Base-by-base conservation (phyloP, 2,113 vertebrate genomes). In the Suricata suricatta region DNA sequence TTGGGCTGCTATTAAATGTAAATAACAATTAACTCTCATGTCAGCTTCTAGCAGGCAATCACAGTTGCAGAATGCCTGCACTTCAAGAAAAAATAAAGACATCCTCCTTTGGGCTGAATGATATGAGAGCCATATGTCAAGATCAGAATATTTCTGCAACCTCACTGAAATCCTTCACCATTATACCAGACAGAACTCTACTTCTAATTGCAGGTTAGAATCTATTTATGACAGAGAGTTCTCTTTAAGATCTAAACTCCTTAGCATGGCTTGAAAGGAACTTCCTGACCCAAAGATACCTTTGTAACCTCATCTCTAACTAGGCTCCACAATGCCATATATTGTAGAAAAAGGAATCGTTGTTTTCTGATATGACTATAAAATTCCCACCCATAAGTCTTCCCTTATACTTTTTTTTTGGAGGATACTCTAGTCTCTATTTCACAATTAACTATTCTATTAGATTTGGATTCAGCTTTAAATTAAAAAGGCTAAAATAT, bases 21-120 rank as follows among this genome's bases (percentile, higher is more conserved):
- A 98, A 98, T 97, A 98, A 96, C 93, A 98, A 97, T 98, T 96
- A 97, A 85, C 64, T 91, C 77, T 92, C 33, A 8, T 93, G 92
- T 94, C 81, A 95, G 66, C 52, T 69, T 87, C 38, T 88, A 96
- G 71, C 64, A 90, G 44, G 72, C 54, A 86, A 93, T 33, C 47
- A 95, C 79, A 79, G 87, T 92, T 94, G 52, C 29, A 57, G 41
- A 93, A 97, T 88, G 63, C 85, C 81, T 86, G 47, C 5, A 82
- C n/a, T 96, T 96, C 47, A 87, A 80, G 50, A 72, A 90, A 69
- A 3, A 95, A 97, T 93, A 93, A 95, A 98, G 95, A 95, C 66
- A 74, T 94, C 21, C 16, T 80, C 31, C 41, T 91, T 97, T 95
- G 63, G 47, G 3, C 27, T 97, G 88, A 88, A 79, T 76, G 63